These are phyloP conservation scores for Oncorhynchus mykiss DNA, from an alignment of 2,113 vertebrate species.

Conservation along the genomic window DNA sequence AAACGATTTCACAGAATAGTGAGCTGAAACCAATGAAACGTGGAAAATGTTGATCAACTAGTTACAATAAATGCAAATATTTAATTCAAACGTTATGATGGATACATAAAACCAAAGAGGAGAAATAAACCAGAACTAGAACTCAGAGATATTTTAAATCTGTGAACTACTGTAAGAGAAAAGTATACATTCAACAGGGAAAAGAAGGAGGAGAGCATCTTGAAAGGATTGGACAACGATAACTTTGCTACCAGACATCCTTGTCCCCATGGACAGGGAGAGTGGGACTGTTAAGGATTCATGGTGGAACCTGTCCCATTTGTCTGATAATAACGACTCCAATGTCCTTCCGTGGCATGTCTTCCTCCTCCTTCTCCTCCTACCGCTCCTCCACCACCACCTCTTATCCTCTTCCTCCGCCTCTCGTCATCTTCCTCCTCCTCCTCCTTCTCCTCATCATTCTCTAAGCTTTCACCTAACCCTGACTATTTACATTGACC, in stretches of 20 bases:
- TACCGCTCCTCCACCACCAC: neutral
- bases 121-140: neutral
- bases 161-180: no score
- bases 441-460: neutral
- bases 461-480: neutral
- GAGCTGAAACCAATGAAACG: neutral
- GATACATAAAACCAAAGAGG: neutral
- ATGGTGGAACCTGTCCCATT: neutral
- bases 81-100: neutral
- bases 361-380: neutral
- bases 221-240: neutral
- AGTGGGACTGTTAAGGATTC: neutral
- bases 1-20: neutral
- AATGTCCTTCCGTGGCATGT: neutral
- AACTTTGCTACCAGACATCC: neutral
- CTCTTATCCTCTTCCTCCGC: neutral
- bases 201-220: neutral
- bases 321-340: constrained; percentile 10
- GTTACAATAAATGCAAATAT: neutral
- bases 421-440: neutral
- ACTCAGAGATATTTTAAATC: neutral
- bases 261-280: neutral
- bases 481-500: no score
- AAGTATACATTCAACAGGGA: neutral
- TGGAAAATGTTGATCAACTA: neutral